These are phyloP conservation scores for Brachypalpus laphriformis DNA, from an alignment of 2,888 invertebrate species.

Conservation along the genomic window DNA sequence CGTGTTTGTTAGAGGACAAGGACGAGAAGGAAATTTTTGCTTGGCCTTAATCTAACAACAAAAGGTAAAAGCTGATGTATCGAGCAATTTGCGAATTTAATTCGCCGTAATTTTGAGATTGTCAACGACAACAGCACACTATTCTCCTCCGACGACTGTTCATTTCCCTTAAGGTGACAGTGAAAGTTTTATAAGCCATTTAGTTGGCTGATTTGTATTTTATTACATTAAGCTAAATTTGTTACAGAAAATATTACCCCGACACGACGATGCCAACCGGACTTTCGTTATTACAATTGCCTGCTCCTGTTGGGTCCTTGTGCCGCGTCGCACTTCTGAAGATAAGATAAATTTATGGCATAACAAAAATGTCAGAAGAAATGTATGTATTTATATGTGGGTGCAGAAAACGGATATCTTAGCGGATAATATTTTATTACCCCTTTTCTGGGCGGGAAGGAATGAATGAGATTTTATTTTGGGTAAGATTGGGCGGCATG, in stretches of 20 bases:
- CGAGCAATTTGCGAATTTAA: slow-evolving; percentile 4
- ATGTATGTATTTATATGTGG: background rate
- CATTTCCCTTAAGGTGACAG: background rate
- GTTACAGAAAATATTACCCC: background rate
- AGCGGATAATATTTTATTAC: background rate
- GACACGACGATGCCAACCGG: background rate
- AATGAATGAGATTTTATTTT: background rate
- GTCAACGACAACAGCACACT: background rate
- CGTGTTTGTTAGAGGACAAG: background rate
- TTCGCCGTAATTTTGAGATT: background rate
- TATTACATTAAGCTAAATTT: slow-evolving; percentile 7
- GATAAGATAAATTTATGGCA: background rate
- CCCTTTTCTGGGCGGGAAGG: background rate
- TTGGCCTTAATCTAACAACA: background rate
- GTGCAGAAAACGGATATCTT: background rate
- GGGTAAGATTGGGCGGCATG: background rate
- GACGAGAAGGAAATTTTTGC: background rate
- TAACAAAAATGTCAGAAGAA: background rate
- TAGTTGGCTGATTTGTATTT: slow-evolving; percentile 2
- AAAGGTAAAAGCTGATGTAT: slow-evolving; percentile 2
- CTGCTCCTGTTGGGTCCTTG: background rate
- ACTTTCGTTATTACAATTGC: background rate
- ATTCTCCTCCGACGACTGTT: background rate
- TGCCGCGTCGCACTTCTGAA: background rate
- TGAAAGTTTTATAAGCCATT: slow-evolving; percentile 11